Percentiles rank a stretch among this genome's conserved stretches.
These are phyloP conservation scores for Heteropelma amictum DNA, from an alignment of 2,888 invertebrate species.

Conservation along the genomic window DNA sequence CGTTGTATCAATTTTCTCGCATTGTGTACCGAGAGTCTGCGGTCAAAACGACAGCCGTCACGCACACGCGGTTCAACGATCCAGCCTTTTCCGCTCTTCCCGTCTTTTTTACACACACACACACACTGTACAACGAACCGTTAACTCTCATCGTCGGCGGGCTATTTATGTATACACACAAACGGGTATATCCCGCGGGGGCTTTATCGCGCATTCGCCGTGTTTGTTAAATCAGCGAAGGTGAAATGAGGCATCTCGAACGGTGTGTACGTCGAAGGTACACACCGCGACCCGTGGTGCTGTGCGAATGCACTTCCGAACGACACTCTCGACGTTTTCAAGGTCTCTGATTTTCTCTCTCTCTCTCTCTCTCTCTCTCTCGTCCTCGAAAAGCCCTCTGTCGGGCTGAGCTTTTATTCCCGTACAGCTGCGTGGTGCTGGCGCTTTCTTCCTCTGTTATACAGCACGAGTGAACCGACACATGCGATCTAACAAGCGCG, in stretches of 20 bases:
- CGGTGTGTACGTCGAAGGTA: no score
- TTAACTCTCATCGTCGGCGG: no score
- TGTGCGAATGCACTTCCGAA: background rate
- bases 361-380: no score
- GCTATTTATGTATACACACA: no score
- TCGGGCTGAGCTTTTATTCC: no score
- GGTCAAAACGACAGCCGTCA: background rate
- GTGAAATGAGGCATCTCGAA: conserved; percentile 45
- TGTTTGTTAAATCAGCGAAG: conserved; percentile 43
- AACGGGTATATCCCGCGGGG: no score
- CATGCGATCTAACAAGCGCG: conserved; percentile 16
- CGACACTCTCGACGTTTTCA: conserved; percentile 2
- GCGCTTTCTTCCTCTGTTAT: no score
- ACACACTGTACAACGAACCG: no score
- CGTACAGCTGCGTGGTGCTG: conserved; percentile 34
- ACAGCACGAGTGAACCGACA: no score
- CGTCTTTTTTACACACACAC: conserved; percentile 17
- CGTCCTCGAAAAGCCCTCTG: no score
- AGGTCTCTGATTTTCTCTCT: background rate
- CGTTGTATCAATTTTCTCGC: background rate
- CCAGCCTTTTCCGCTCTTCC: conserved; percentile 42
- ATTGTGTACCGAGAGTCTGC: conserved; percentile 16
- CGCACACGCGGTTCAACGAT: conserved; percentile 48
- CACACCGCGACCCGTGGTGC: conserved; percentile 5
- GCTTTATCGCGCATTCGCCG: no score